Percentiles rank a stretch among this genome's conserved stretches.
These are phyloP conservation scores for Sinohyriopsis cumingii DNA, from an alignment of 2,888 invertebrate genomes.

Conservation along the genomic window DNA sequence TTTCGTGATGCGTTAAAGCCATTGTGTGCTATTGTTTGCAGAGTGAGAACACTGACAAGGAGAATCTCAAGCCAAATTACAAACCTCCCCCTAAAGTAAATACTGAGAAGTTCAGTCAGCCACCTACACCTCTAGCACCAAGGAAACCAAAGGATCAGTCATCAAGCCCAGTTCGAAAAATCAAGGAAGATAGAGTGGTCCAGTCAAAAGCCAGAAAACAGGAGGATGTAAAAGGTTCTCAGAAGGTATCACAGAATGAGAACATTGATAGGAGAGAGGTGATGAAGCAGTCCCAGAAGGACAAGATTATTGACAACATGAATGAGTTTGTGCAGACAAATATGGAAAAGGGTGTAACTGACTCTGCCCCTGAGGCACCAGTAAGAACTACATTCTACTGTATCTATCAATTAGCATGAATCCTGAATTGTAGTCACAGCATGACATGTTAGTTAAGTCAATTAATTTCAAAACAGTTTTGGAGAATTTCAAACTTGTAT, in stretches of 20 bases:
- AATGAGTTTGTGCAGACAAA: conserved; percentile 66
- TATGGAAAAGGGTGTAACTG: conserved; percentile 56
- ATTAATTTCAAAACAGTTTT: too few relatives aligned
- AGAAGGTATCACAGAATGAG: conserved; percentile 18
- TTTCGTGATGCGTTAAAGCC: too few relatives aligned
- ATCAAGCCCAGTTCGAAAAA: conserved; percentile 8
- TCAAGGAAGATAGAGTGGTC: conserved; percentile 5
- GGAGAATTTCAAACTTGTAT: too few relatives aligned
- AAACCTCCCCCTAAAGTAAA: conserved; percentile 47
- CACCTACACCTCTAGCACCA: conserved; percentile 49
- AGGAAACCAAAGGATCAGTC: conserved; percentile 36
- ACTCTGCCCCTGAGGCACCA: conserved; percentile 60
- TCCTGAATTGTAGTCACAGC: too few relatives aligned
- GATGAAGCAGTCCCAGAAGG: conserved; percentile 34
- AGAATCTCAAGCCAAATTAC: conserved; percentile 21
- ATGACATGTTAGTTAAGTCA: too few relatives aligned
- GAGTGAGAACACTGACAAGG: conserved; percentile 8
- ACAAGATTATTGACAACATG: conserved; percentile 43
- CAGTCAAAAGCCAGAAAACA: conserved; percentile 4
- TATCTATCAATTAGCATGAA: too few relatives aligned
- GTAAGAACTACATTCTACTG: conserved; percentile 37
- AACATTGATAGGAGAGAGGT: conserved; percentile 30
- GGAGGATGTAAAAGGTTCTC: conserved; percentile 14
- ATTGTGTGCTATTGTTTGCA: background rate
- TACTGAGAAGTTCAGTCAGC: conserved; percentile 39